Evolutionary conservation across 2,888 invertebrate species (phyloP).

Genomic region (Phaonia tiefii): DNA sequence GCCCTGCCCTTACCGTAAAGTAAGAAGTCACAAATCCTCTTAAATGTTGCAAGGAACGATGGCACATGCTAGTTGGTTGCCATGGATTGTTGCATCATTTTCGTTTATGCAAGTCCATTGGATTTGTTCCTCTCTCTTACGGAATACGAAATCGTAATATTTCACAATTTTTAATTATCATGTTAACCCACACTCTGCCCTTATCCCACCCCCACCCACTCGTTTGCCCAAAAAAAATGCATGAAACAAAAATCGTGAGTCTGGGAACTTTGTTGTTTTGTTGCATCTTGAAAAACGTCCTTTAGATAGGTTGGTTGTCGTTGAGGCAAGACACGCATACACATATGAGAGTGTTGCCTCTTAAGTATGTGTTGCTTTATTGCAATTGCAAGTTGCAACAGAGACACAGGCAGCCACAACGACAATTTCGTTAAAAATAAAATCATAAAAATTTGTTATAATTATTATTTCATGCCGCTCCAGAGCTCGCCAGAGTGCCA

Average conservation of each 20-base stretch:
- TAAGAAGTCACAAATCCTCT: slow-evolving; percentile 15
- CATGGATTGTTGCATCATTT: slow-evolving; percentile 34
- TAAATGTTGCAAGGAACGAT: no score
- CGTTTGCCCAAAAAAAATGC: slow-evolving; percentile 31
- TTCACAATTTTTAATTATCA: slow-evolving; percentile 67
- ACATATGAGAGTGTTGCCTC: slow-evolving; percentile 23
- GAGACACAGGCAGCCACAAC: slow-evolving; percentile 10
- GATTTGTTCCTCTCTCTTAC: slow-evolving; percentile 2
- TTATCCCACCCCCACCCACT: slow-evolving; percentile 21
- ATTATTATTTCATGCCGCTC: slow-evolving; percentile 61
- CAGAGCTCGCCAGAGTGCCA: slow-evolving; percentile 2
- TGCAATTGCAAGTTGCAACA: slow-evolving; percentile 3
- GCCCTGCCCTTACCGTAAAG: background rate
- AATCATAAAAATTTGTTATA: slow-evolving; percentile 67
- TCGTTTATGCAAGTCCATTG: background rate
- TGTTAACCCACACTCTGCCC: slow-evolving; percentile 63
- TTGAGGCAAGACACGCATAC: slow-evolving; percentile 20
- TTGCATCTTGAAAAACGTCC: slow-evolving; percentile 51
- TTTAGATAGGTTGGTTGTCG: slow-evolving; percentile 41
- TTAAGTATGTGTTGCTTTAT: slow-evolving; percentile 4
- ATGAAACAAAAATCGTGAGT: slow-evolving; percentile 59
- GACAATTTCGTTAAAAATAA: slow-evolving; percentile 57
- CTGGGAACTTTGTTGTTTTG: slow-evolving; percentile 17
- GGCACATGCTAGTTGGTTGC: slow-evolving; percentile 3
- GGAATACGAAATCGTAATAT: slow-evolving; percentile 38